These are phyloP conservation scores for Hydractinia echinata DNA, from an alignment of 30 jellyfish, hydroid and myxozoan genomes.

Conservation along the genomic window DNA sequence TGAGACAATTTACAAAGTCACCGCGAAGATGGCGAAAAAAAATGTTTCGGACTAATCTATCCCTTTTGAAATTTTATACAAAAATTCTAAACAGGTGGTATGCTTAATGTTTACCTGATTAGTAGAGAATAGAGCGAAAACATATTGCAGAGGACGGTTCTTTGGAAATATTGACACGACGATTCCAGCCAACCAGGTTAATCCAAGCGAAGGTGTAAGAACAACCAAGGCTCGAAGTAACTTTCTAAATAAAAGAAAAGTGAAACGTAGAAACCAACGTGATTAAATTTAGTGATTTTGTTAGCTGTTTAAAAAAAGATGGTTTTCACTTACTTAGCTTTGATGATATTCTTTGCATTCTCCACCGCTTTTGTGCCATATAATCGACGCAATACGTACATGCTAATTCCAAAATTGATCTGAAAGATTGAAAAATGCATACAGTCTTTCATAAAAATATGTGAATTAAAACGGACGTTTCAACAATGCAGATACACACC, in stretches of 20 bases:
- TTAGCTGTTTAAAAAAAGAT: background rate
- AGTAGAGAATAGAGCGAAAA: background rate
- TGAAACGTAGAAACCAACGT: background rate
- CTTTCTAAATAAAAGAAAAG: background rate
- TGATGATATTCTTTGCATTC: background rate
- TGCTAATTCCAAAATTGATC: background rate
- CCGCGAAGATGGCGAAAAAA: too few species aligned
- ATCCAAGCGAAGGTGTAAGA: constrained; percentile 1
- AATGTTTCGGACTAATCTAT: too few species aligned
- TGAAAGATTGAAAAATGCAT: background rate
- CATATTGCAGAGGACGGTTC: background rate
- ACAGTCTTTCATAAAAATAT: too few species aligned
- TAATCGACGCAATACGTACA: constrained; percentile 14
- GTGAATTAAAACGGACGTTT: too few species aligned
- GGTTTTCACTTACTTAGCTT: background rate
- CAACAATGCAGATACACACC: too few species aligned
- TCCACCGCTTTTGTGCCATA: constrained; percentile 1
- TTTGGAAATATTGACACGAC: background rate
- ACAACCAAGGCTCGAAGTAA: background rate
- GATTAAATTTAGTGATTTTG: background rate
- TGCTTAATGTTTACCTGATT: background rate
- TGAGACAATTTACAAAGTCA: too few species aligned
- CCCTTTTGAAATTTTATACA: too few species aligned
- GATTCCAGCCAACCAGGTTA: background rate
- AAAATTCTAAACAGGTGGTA: too few species aligned